phyloP scores from a whole-genome alignment of 2,888 invertebrate genomes.

The Habrosyne pyritoides region DNA sequence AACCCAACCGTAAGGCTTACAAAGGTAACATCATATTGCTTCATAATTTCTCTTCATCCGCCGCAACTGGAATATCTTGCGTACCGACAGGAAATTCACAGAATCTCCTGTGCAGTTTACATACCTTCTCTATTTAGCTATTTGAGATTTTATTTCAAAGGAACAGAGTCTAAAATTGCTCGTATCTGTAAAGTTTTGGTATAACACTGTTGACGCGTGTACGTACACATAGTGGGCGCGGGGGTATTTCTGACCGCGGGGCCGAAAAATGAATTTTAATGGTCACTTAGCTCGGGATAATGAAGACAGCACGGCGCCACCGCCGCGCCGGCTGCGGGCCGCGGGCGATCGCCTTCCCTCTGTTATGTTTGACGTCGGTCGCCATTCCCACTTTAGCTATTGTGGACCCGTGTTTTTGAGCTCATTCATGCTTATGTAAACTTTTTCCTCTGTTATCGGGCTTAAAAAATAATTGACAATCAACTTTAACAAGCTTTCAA shows the following conservation, averaged over 20 bases:
- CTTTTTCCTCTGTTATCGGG: slow-evolving; percentile 10
- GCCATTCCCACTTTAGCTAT: slow-evolving; percentile 12
- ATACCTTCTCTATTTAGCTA: not conserved
- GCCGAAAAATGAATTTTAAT: slow-evolving; percentile 76
- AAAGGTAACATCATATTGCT: slow-evolving; percentile 4
- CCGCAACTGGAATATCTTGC: slow-evolving; percentile 4
- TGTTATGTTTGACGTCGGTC: slow-evolving; percentile 32
- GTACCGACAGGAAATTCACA: slow-evolving; percentile 1
- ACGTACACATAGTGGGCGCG: slow-evolving; percentile 14
- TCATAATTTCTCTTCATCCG: slow-evolving; percentile 5
- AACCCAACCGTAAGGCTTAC: not conserved
- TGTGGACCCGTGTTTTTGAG: slow-evolving; percentile 12
- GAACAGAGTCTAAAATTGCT: not conserved
- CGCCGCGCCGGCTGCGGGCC: slow-evolving; percentile 37
- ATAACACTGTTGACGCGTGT: slow-evolving; percentile 6
- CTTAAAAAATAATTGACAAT: not conserved
- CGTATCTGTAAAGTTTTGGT: not conserved
- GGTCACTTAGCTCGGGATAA: slow-evolving; percentile 67
- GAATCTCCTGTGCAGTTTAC: not conserved
- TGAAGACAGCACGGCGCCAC: slow-evolving; percentile 62
- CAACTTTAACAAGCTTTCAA: not conserved
- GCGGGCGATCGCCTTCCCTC: slow-evolving; percentile 40
- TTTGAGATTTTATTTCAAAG: not conserved
- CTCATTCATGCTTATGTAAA: slow-evolving; percentile 24
- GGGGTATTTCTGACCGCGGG: slow-evolving; percentile 39